A percentile compares a stretch with the other conserved stretches of the same genome.
Evolutionary conservation across 2,113 vertebrate species (phyloP).

Genomic region (Cynopterus brachyotis): DNA sequence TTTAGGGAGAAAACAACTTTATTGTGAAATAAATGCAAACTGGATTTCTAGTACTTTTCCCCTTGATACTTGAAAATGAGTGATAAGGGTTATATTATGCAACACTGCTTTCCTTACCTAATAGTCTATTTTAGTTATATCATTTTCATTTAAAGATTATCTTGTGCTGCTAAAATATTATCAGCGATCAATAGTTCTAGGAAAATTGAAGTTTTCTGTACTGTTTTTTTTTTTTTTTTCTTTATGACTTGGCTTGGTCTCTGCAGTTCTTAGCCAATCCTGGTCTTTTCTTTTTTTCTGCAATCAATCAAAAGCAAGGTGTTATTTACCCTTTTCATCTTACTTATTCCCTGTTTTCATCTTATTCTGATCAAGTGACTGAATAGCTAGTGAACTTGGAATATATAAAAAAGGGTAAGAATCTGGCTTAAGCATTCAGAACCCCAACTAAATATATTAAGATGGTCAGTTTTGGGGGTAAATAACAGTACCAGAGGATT

Average conservation of each 20-base stretch:
- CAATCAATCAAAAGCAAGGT: not conserved
- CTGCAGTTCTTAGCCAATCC: not conserved
- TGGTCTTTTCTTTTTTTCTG: not conserved
- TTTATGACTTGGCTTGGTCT: not conserved
- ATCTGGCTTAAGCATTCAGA: not conserved
- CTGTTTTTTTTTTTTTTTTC: not conserved
- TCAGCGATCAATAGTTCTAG: not conserved
- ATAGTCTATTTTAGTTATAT: not conserved
- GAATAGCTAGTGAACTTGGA: not conserved
- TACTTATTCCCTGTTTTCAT: not conserved
- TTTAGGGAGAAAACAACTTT: not conserved
- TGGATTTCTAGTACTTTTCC: not conserved
- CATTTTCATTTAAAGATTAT: not conserved
- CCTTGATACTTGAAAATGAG: not conserved
- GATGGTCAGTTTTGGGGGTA: not conserved
- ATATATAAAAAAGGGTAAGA: not conserved
- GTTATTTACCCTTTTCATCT: not conserved
- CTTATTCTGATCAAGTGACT: not conserved
- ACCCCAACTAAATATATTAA: not conserved
- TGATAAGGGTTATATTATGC: not conserved
- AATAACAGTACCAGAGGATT: not conserved
- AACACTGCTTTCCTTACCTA: not conserved
- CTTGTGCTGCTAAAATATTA: not conserved
- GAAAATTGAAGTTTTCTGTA: not conserved
- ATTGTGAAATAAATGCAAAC: conserved; percentile 3